Evolutionary conservation across 2,888 invertebrate genomes (phyloP), one percentile per base, ranked within the genome.

Genomic region (Lycia hirtaria): DNA sequence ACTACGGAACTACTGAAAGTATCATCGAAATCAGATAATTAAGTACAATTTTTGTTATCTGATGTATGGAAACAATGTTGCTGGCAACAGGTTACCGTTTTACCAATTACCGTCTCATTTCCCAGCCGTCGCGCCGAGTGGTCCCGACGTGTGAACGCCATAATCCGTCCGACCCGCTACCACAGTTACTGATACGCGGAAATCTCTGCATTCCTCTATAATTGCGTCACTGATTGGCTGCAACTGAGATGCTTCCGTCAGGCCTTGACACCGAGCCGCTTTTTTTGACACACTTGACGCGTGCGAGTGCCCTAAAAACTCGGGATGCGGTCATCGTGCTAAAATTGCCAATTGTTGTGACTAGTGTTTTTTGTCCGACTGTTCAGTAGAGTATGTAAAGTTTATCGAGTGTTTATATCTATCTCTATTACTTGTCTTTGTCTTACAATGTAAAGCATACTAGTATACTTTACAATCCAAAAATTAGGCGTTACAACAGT

Each of bases 161-260:
- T 35, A 33, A 19, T 19, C 45, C 33, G 30, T 15, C 33, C 14
- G 47, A 47, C 47, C 47, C 22, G 47, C 35, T 47, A 47, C 47
- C 47, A 47, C 47, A 47, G 47, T 47, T 45, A 37, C 44, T 32
- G 28, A 20, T 47, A 35, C 47, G 22, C 33, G 35, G 47, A 47
- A 47, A 44, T 19, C 12, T 22, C 19, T 15, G 26, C 47, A 47
- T 47, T 47, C 47, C 47, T 47, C 35, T 47, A 17, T 47, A 47
- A 47, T 47, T 47, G 47, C 35, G 20, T 47, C 47, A 47, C 24
- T 35, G 47, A 47, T 47, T 47, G 35, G 22, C 37, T 20, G 35
- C 12, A 7, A 7, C n/a, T n/a, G 15, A 35, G 35, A 26, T 10
- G 32, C 10, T 47, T 35, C 35, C 47, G 33, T 26, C 24, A 35